Conservation (phyloP, 92 coral and sea anemone species). For the Epizoanthus illoricatus region DNA sequence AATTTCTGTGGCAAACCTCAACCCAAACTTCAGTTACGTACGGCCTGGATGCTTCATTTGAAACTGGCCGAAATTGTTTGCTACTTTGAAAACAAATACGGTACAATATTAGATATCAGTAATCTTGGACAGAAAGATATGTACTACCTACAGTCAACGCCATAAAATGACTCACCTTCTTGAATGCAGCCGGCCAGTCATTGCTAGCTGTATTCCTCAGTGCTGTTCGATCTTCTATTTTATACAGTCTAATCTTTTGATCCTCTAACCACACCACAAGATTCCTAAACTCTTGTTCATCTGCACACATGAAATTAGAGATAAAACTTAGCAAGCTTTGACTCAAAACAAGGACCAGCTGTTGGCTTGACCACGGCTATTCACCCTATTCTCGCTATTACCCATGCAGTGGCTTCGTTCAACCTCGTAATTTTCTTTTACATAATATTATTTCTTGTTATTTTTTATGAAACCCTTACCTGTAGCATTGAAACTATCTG, state of each 20-base stretch:
- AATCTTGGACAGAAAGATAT: neutral
- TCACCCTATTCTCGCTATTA: too few species aligned
- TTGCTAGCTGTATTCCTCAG: slow-evolving; percentile 67
- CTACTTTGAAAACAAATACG: too few species aligned
- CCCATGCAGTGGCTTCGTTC: too few species aligned
- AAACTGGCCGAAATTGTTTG: too few species aligned
- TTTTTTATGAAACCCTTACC: slow-evolving; percentile 36
- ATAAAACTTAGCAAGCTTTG: too few species aligned
- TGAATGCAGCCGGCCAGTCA: slow-evolving; percentile 69
- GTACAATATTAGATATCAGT: too few species aligned
- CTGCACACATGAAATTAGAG: slow-evolving; percentile 41
- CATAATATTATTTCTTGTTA: slow-evolving; percentile 23
- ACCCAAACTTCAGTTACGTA: too few species aligned
- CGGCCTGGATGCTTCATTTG: too few species aligned
- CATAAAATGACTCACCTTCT: slow-evolving; percentile 55
- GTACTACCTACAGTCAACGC: neutral
- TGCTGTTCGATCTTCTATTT: slow-evolving; percentile 79
- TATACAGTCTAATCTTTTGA: slow-evolving; percentile 81
- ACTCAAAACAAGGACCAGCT: too few species aligned
- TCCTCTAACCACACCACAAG: slow-evolving; percentile 96
- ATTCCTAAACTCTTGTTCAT: slow-evolving; percentile 76
- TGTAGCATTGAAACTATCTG: slow-evolving; percentile 68
- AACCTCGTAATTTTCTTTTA: neutral
- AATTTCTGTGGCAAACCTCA: too few species aligned
- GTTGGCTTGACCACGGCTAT: too few species aligned